Evolutionary conservation across 2,797 vertebrate genomes (phyloP), one percentile per base, ranked within the genome.

Genomic region (Bovichtus diacanthus): DNA sequence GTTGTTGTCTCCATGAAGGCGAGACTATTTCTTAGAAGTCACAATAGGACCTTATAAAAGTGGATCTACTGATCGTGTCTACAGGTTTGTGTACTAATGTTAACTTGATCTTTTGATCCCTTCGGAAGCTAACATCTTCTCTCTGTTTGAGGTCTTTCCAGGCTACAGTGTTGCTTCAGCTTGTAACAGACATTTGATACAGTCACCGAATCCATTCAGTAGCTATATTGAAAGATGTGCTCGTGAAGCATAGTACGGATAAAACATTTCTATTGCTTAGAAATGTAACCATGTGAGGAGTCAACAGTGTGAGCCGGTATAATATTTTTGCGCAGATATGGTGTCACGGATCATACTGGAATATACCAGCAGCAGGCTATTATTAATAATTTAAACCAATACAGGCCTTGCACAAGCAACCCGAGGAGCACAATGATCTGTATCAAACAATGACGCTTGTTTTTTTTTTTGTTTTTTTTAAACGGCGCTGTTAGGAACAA

Each of bases 381-480:
- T 62, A 80, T 92, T 77, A 89, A 91, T 90, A 80, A 87, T 90
- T 89, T n/a, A 88, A 78, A 78, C 44, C 66, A 72, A 68, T 59
- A 16, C 50, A 68, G 25, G 46, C 62, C 49, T 82, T 90, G 65
- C 64, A 54, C 62, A 67, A 53, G 74, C 70, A 88, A 82, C 82
- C 49, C 36, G 61, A 81, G 74, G 6, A 80, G 51, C 75, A 51
- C 64, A 73, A 55, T 82, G 39, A 63, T 80, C 51, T 70, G 74
- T 39, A 3, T 87, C 60, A 80, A 82, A 85, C 83, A 29, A 49
- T 78, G 74, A 78, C 68, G 55, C 63, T 64, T 16, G 23, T 82
- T 54, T 34, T 34, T 31, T 34, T 6, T n/a, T n/a, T 34, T 34
- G 31, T 34, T 6, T n/a, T n/a, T 71, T 75, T 64, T 36, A 47